Conservation (phyloP, 2,888 invertebrate species). For the Watsonalla binaria region DNA sequence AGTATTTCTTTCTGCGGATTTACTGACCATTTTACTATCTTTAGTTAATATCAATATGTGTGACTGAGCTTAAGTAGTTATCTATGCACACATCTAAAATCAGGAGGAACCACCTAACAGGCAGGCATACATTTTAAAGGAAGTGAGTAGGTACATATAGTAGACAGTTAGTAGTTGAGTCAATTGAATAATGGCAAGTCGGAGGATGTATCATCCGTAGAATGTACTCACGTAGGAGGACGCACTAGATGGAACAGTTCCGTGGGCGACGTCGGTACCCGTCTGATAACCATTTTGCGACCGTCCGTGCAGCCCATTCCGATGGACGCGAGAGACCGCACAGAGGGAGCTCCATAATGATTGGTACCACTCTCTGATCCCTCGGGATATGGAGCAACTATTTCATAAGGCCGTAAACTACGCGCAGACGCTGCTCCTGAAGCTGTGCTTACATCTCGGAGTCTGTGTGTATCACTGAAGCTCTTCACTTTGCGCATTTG, state of each 20-base stretch:
- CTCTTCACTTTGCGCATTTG: conserved; percentile 76
- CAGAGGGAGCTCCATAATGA: conserved; percentile 83
- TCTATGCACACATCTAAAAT: not conserved
- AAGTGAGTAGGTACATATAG: conserved; percentile 15
- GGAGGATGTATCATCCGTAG: conserved; percentile 59
- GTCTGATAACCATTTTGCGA: conserved; percentile 88
- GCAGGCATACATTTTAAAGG: conserved; percentile 11
- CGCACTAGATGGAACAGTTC: conserved; percentile 92
- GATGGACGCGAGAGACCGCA: conserved; percentile 89
- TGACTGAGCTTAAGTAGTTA: not conserved
- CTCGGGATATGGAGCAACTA: conserved; percentile 68
- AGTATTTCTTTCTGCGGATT: not conserved
- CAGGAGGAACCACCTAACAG: not conserved
- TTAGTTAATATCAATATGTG: not conserved
- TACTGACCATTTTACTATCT: not conserved
- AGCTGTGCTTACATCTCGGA: conserved; percentile 64
- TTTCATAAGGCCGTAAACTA: conserved; percentile 70
- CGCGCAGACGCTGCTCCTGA: conserved; percentile 71
- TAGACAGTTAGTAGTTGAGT: conserved; percentile 35
- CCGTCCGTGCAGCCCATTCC: conserved; percentile 95
- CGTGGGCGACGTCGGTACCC: conserved; percentile 91
- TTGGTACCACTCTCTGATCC: conserved; percentile 81
- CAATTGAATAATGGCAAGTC: conserved; percentile 69
- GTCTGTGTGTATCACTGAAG: conserved; percentile 70
- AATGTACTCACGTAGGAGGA: conserved; percentile 86